phyloP scores from a whole-genome alignment of 2,113 vertebrate species.

The Axis porcinus region DNA sequence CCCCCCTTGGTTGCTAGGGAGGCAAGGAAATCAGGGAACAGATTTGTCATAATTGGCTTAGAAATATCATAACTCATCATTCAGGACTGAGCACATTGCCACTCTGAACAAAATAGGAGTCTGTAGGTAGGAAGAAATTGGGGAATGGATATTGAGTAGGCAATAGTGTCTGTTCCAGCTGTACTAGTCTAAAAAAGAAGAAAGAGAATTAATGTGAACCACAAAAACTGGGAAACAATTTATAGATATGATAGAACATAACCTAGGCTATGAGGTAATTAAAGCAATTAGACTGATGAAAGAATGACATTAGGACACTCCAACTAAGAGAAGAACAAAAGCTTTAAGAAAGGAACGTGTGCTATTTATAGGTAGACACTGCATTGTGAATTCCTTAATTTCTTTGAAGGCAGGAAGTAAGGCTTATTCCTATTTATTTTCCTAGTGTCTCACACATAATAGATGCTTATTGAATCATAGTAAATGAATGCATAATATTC shows the following conservation, averaged over 20 bases:
- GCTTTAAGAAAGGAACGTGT: neutral
- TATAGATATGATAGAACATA: neutral
- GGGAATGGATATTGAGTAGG: neutral
- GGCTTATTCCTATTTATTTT: neutral
- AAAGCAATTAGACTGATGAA: conserved; percentile 3
- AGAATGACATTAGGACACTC: neutral
- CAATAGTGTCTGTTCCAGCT: neutral
- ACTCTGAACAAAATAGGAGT: neutral
- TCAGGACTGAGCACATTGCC: neutral
- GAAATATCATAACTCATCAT: conserved; percentile 16
- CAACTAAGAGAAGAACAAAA: neutral
- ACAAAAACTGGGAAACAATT: conserved; percentile 31
- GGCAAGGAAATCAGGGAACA: conserved; percentile 11
- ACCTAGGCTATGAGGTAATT: neutral
- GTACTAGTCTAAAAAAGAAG: neutral
- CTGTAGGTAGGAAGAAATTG: conserved; percentile 16
- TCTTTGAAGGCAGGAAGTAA: neutral
- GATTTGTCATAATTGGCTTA: conserved; percentile 28
- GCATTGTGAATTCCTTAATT: neutral
- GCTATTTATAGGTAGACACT: neutral
- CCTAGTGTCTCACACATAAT: neutral
- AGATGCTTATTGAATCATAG: conserved; percentile 23
- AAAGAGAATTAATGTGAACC: neutral
- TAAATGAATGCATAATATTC: neutral
- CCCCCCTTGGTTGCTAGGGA: neutral